Conservation (phyloP, 2,797 vertebrate species). For the Masticophis lateralis region DNA sequence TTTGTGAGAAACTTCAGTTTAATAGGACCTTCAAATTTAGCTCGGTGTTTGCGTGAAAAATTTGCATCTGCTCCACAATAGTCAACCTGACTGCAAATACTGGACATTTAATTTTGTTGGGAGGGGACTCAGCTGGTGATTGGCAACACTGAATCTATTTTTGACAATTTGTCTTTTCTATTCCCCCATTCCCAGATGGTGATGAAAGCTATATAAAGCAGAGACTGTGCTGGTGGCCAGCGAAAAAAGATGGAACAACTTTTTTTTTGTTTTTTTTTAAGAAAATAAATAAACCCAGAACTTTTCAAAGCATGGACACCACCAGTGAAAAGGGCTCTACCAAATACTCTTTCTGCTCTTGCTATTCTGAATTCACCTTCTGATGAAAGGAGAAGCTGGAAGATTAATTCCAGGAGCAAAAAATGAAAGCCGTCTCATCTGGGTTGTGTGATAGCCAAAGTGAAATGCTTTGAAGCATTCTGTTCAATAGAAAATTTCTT, state of each 20-base stretch:
- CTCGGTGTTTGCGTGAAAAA: background rate
- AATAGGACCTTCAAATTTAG: background rate
- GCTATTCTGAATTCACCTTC: background rate
- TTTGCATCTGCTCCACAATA: background rate
- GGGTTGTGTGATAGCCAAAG: slow-evolving; percentile 29
- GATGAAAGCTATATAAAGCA: background rate
- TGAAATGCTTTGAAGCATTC: slow-evolving; percentile 26
- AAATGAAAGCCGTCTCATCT: slow-evolving; percentile 40
- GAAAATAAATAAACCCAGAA: background rate
- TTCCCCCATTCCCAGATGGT: background rate
- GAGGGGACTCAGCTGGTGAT: background rate
- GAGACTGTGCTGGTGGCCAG: no score
- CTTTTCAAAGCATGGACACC: background rate
- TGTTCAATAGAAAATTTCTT: slow-evolving; percentile 29
- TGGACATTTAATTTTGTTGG: background rate
- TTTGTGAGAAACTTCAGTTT: background rate
- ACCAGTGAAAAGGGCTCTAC: background rate
- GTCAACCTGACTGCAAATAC: background rate
- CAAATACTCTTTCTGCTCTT: background rate
- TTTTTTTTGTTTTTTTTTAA: background rate
- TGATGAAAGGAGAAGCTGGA: background rate
- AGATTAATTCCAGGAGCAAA: slow-evolving; percentile 31
- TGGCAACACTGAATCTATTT: background rate
- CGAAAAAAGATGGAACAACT: background rate
- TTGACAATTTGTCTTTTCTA: background rate